Evolutionary conservation across 2,888 invertebrate genomes (phyloP).

Genomic region (Hydraecia micacea): DNA sequence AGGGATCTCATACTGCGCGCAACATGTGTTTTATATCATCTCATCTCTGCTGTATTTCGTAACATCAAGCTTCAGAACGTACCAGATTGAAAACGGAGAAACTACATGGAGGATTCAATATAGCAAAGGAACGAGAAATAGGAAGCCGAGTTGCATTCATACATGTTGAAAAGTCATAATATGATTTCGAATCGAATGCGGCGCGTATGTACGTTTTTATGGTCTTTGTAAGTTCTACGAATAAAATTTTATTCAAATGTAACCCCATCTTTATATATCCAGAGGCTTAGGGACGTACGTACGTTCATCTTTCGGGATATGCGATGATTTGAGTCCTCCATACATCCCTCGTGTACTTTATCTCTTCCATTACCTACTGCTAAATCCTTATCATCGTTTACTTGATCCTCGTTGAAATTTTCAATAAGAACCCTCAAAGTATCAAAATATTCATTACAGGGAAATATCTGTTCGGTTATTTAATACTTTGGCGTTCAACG

Average conservation of each 20-base stretch:
- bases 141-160: slow-evolving; percentile 84
- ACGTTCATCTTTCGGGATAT: slow-evolving; percentile 67
- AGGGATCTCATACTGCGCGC: slow-evolving; percentile 80
- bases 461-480: slow-evolving; percentile 61
- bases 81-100: slow-evolving; percentile 86
- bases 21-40: slow-evolving; percentile 87
- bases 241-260: slow-evolving; percentile 80
- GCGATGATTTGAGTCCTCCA: slow-evolving; percentile 64
- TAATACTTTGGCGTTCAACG: slow-evolving; percentile 58
- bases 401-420: slow-evolving; percentile 54
- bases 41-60: slow-evolving; percentile 80
- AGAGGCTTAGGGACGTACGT: slow-evolving; percentile 68
- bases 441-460: slow-evolving; percentile 62
- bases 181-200: slow-evolving; percentile 86
- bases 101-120: slow-evolving; percentile 84
- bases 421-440: slow-evolving; percentile 54
- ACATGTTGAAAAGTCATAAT: slow-evolving; percentile 87
- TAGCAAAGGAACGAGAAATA: slow-evolving; percentile 82
- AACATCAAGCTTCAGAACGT: slow-evolving; percentile 79
- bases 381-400: slow-evolving; percentile 60
- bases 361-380: slow-evolving; percentile 58
- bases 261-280: slow-evolving; percentile 68
- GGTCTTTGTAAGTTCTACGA: slow-evolving; percentile 76
- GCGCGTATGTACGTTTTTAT: slow-evolving; percentile 81
- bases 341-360: slow-evolving; percentile 59